Base-by-base conservation (phyloP, 1,140 invertebrate species). In the Meloidogyne hapla region DNA sequence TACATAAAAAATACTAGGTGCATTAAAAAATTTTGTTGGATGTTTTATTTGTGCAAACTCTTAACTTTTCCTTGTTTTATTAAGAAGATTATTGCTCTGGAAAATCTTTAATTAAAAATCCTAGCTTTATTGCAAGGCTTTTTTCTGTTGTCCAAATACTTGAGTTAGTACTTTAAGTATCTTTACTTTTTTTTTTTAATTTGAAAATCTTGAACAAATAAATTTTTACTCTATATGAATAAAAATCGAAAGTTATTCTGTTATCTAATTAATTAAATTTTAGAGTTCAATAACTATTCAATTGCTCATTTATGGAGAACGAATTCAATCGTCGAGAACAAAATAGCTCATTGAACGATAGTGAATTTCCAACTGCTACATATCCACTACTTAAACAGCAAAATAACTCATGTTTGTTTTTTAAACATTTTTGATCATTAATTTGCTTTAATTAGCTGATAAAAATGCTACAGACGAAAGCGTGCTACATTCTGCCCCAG, bases 331-430 rank as follows among this genome's bases (percentile, higher is more conserved):
- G 62, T 23, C 62, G 62, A 40, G 64, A 25, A 8, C 38, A 40
- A 40, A 40, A 66, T 40, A 40, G 4, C 18, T 40, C 38, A 15
- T 66, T 15, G 5, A 40, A 28, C 64, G 64, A 66, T 1, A 33
- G 18, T n/a, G 64, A 33, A 33, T 66, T 18, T 6, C 26, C 64
- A 13, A 23, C 70, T 1, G 21, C 28, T 10, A 5, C 21, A n/a
- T 28, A 21, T n/a, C 70, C 21, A 18, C 15, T 25, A 42, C 68
- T 25, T 23, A 33, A 38, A 1, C 26, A 15, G 13, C 68, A 62
- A 48, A 69, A 42, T 69, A 40, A 48, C n/a, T 38, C 68, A 45
- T 69, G 68, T 71, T 61, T 45, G 69, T 25, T 61, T 71, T 62
- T 71, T 0, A 33, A 4, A 33, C 33, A 21, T 62, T 18, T 25